Evolutionary conservation across 2,888 invertebrate species (phyloP).

Genomic region (Patella depressa): DNA sequence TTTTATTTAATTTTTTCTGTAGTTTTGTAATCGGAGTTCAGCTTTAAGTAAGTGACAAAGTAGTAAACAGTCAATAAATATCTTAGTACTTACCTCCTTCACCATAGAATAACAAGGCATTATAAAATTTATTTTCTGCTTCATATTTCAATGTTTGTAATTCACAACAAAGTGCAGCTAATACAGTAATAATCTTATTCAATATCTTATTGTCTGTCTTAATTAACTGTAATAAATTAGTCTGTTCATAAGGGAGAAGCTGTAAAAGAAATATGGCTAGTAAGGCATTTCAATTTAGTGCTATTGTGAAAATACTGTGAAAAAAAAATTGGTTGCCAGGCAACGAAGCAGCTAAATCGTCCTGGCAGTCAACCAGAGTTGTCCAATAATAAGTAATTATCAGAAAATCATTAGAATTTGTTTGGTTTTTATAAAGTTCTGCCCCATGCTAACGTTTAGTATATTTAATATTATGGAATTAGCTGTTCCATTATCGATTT

Average conservation of each 20-base stretch:
- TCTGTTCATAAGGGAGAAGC: conserved; percentile 77
- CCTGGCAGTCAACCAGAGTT: no score
- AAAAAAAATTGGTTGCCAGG: no score
- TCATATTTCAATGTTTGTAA: conserved; percentile 79
- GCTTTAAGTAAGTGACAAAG: neutral
- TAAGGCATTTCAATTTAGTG: neutral
- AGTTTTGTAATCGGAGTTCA: no score
- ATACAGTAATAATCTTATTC: conserved; percentile 79
- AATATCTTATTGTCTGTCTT: conserved; percentile 87
- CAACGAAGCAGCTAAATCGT: no score
- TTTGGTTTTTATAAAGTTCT: no score
- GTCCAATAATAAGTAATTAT: no score
- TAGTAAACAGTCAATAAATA: neutral
- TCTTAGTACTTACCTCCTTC: conserved; percentile 75
- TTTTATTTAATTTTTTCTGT: no score
- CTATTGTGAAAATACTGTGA: no score
- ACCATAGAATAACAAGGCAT: conserved; percentile 79
- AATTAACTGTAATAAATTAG: conserved; percentile 80
- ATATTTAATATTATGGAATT: no score
- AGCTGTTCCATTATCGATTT: no score
- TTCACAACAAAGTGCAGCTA: conserved; percentile 85
- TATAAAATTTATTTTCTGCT: conserved; percentile 77
- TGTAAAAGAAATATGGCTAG: conserved; percentile 41
- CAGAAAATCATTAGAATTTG: no score
- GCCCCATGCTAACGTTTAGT: no score